These are phyloP conservation scores for Torymus auratus DNA, from an alignment of 2,888 invertebrate genomes.

Conservation along the genomic window DNA sequence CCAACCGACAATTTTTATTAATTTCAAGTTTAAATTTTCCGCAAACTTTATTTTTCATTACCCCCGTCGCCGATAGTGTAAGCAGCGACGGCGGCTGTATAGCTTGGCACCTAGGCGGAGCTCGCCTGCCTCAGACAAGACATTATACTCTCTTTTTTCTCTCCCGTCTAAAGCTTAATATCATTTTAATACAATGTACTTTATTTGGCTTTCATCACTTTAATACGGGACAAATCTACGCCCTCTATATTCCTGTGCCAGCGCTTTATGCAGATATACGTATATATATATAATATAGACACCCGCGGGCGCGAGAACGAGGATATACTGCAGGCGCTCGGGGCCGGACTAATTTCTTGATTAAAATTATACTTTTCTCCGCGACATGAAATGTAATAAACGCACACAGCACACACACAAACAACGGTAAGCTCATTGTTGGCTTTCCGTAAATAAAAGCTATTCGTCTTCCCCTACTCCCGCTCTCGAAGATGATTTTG, in stretches of 20 bases:
- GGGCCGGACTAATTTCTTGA: slow-evolving; percentile 40
- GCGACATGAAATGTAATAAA: slow-evolving; percentile 5
- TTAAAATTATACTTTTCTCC: slow-evolving; percentile 33
- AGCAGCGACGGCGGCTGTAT: not conserved
- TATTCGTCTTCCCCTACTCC: not conserved
- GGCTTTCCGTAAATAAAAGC: not conserved
- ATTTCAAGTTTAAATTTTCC: slow-evolving; percentile 50
- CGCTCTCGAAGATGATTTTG: not conserved
- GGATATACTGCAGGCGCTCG: not conserved
- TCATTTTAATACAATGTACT: slow-evolving; percentile 36
- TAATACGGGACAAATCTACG: slow-evolving; percentile 41
- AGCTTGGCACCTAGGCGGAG: too few relatives aligned
- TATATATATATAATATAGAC: too few relatives aligned
- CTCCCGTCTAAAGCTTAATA: slow-evolving; percentile 27
- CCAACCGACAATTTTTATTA: slow-evolving; percentile 50
- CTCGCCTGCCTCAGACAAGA: too few relatives aligned
- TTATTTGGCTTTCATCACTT: slow-evolving; percentile 37
- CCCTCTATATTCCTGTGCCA: slow-evolving; percentile 11
- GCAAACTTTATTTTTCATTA: slow-evolving; percentile 32
- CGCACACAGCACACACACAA: too few relatives aligned
- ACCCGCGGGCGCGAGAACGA: too few relatives aligned
- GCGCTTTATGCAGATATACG: too few relatives aligned
- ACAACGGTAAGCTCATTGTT: slow-evolving; percentile 13
- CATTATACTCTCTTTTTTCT: not conserved
- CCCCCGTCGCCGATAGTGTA: slow-evolving; percentile 13